Evolutionary conservation across 2,797 vertebrate genomes (phyloP).

Genomic region (Falco concolor): DNA sequence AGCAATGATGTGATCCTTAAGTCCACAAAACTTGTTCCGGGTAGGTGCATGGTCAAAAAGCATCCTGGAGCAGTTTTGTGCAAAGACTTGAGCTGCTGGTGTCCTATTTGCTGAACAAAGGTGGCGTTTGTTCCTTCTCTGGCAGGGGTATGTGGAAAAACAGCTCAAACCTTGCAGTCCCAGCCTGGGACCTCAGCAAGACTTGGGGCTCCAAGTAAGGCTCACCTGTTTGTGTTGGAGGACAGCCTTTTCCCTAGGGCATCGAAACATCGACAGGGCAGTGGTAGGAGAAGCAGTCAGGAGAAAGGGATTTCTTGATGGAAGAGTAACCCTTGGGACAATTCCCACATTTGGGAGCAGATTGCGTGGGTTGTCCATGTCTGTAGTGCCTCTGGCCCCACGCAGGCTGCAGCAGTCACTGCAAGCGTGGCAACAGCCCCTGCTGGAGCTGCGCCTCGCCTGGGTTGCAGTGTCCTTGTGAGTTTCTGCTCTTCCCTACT

Average conservation of each 20-base stretch:
- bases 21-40: neutral
- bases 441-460: fast-evolving
- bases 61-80: neutral
- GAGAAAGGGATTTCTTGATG: neutral
- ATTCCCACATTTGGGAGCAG: neutral
- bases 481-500: neutral
- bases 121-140: neutral
- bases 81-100: neutral
- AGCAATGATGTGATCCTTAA: neutral
- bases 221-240: neutral
- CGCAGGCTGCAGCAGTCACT: neutral
- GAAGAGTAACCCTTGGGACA: neutral
- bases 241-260: neutral
- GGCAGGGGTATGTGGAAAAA: neutral
- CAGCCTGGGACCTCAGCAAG: neutral
- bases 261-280: neutral
- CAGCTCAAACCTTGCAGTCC: neutral
- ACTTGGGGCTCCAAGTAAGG: neutral
- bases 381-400: neutral
- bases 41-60: neutral
- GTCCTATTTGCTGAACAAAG: neutral
- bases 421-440: neutral
- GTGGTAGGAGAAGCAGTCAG: neutral
- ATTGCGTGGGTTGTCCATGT: neutral
- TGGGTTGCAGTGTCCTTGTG: neutral